Base-by-base conservation (phyloP, 1,140 invertebrate species). In the Scaptomyza graminum region DNA sequence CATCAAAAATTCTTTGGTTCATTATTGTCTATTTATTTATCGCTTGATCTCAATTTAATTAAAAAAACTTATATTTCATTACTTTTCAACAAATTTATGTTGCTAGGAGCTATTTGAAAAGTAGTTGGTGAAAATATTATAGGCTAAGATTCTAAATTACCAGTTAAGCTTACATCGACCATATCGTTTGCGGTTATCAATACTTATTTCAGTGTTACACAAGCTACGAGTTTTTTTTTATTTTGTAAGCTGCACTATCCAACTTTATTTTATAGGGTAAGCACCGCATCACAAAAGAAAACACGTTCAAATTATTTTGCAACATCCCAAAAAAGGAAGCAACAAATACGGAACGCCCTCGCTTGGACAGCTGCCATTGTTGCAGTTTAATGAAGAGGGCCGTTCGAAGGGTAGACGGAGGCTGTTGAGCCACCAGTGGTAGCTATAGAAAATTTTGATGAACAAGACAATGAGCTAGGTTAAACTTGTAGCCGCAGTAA, bases 381-480 rank as follows among this genome's bases (percentile, higher is more conserved):
- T 61, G 71, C 28, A 37, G 39, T 12, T 34, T 34, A 8, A 9
- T 34, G 8, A 7, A 18, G 56, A 62, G 57, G 6, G 25, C 15
- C 18, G 9, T 8, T 3, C 28, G 28, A 31, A 5, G 51, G 18
- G 22, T 8, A 15, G 61, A 25, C 15, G 34, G 44, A 28, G 31
- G 34, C 13, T 50, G 47, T 68, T 47, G 41, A 49, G 51, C 59
- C 62, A 59, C 69, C 74, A 49, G 56, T 12, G 82, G 71, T 56
- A 28, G 56, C 39, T 65, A 69, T 74, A 66, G 78, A 67, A 76
- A 74, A 70, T 87, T 67, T 85, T 85, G 78, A 85, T 87, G 74
- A 85, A 87, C 78, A 82, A 87, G 71, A 87, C 83, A 85, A 78
- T 82, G 70, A 81, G 78, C 82, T 82, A 87, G 82, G 74, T 62